phyloP scores from a whole-genome alignment of 2,113 vertebrate genomes.

The Pedionomus torquatus region DNA sequence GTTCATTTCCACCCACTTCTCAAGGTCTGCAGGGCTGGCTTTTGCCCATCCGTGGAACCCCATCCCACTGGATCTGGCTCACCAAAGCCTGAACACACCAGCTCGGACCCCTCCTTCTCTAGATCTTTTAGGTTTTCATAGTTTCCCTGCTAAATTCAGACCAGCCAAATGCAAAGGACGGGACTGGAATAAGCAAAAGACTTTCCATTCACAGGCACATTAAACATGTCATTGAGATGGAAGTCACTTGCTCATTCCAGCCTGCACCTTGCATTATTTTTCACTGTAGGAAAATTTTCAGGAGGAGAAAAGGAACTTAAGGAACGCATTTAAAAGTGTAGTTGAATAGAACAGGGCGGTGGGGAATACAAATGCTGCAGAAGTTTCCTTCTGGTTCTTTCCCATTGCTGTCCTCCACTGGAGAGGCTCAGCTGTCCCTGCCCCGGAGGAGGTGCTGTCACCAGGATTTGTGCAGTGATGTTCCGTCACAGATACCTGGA shows the following conservation, averaged over 20 bases:
- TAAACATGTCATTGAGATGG: slow-evolving; percentile 5
- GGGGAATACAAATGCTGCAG: slow-evolving; percentile 26
- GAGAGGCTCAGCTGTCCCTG: not conserved
- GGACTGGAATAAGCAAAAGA: slow-evolving; percentile 16
- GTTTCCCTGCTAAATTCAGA: not conserved
- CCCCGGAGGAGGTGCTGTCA: not conserved
- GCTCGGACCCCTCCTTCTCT: rapidly evolving
- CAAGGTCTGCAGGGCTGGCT: not conserved
- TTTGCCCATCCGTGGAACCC: rapidly evolving
- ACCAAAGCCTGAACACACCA: rapidly evolving
- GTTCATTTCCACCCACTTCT: not conserved
- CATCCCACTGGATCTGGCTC: not conserved
- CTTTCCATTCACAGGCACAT: slow-evolving; percentile 25
- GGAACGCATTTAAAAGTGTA: not conserved
- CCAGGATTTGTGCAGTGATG: not conserved
- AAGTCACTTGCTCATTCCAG: not conserved
- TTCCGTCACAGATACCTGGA: not conserved
- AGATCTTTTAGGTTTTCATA: not conserved
- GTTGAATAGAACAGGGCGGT: not conserved
- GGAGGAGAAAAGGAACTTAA: slow-evolving; percentile 44
- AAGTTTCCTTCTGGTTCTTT: not conserved
- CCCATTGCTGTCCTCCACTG: not conserved
- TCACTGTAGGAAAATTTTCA: slow-evolving; percentile 45
- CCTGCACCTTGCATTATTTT: not conserved
- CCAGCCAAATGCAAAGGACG: not conserved